phyloP scores from a whole-genome alignment of 1,140 invertebrate genomes.

The Frieseomelitta varia region DNA sequence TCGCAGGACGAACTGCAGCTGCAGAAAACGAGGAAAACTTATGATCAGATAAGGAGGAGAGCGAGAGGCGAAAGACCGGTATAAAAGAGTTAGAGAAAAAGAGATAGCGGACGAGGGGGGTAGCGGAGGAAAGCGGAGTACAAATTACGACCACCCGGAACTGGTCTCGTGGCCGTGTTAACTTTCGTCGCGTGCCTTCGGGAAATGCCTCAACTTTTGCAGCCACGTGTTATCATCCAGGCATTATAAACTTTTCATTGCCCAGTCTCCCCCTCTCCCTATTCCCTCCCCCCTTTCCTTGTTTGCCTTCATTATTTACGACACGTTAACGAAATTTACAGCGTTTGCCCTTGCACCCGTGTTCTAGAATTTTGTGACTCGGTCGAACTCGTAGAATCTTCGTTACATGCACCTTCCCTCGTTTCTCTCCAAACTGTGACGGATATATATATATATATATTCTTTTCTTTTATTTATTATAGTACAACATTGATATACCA shows the following conservation, averaged over 20 bases:
- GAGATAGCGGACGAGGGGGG: constrained; percentile 45
- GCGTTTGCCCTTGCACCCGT: neutral
- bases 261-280: constrained; percentile 48
- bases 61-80: constrained; percentile 35
- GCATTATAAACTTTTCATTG: constrained; percentile 68
- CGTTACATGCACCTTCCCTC: too few species aligned
- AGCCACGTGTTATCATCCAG: constrained; percentile 60
- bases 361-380: neutral
- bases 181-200: constrained; percentile 66
- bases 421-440: neutral
- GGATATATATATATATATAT: neutral
- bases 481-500: too few species aligned
- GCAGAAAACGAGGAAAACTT: constrained; percentile 69
- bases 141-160: constrained; percentile 66
- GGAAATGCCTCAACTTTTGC: constrained; percentile 68
- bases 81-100: constrained; percentile 55
- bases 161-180: constrained; percentile 68
- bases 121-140: constrained; percentile 36
- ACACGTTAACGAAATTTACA: constrained; percentile 39
- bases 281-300: constrained; percentile 35
- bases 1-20: constrained; percentile 64
- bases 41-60: constrained; percentile 64
- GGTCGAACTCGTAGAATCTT: neutral
- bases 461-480: too few species aligned
- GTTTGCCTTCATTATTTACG: constrained; percentile 44